Base-by-base conservation (phyloP, 37 sponge, comb jelly and placozoan species). In the Eunapius fragilis region DNA sequence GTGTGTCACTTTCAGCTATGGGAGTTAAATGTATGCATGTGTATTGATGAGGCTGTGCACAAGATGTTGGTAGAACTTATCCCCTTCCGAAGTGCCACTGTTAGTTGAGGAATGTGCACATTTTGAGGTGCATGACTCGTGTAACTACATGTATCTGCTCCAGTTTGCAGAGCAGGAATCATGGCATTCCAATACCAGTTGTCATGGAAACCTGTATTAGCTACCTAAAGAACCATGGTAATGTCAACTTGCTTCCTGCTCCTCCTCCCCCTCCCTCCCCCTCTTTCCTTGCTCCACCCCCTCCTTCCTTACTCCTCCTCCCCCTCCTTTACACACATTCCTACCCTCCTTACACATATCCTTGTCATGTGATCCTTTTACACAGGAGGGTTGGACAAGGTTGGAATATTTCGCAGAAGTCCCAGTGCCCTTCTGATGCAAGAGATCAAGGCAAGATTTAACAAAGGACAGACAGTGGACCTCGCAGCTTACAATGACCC, bases 381-480 rank as follows among this genome's bases (percentile, higher is more conserved):
- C 45, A 37, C 28, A 22, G 3, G 25, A 80, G 96, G 90, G 0
- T 31, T 97, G 76, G 80, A 92, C 7, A 81, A 88, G 38, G 85
- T 84, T 38, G 97, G 97, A n/a, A 87, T 97, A 14, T 97, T 97
- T 77, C 41, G 97, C 33, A 31, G 95, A 47, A 76, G 93, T 13
- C 87, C 97, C 23, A 82, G 77, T 25, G 80, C 58, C 6, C n/a
- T 45, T 2, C 74, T 28, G 6, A 67, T 97, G 7, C 88, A 83
- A 35, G 77, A 81, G 31, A 37, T 87, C 30, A 97, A 96, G 88
- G 49, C 68, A 0, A 30, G 31, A 28, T 82, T 95, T 41, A 90
- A 97, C 69, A 24, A 35, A 86, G 97, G 95, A 17, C 75, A 92
- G 31, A 27, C 69, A 37, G 86, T 97, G 72, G 84, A 94, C 31